A percentile compares a stretch with the other conserved stretches of the same genome.
Conservation (phyloP, 2,888 invertebrate genomes). For the Cephus rjabovi region DNA sequence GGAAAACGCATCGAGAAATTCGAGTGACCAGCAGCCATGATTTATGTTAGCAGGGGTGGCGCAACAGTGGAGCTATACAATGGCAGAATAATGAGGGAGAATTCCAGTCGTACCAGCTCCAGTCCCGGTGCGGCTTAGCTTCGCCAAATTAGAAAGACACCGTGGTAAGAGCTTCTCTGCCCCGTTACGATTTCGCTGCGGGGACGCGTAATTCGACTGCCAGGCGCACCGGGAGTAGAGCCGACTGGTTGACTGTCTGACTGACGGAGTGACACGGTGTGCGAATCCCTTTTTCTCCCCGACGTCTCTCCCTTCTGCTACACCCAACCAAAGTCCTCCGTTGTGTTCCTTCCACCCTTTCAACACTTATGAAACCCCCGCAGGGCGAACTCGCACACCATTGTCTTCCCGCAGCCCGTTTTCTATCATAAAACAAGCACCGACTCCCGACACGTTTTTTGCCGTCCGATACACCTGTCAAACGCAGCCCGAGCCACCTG, state of each 20-base stretch:
- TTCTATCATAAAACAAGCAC: not conserved
- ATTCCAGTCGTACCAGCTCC: slow-evolving; percentile 38
- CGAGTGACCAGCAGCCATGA: slow-evolving; percentile 40
- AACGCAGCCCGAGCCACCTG: slow-evolving; percentile 26
- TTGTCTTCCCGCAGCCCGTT: not conserved
- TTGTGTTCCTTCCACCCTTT: slow-evolving; percentile 22
- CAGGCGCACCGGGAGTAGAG: not conserved
- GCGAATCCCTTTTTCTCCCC: slow-evolving; percentile 24
- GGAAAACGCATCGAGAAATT: slow-evolving; percentile 16
- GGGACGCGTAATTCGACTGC: slow-evolving; percentile 41
- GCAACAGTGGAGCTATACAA: slow-evolving; percentile 49
- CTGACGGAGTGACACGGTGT: slow-evolving; percentile 35
- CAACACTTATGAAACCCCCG: slow-evolving; percentile 18
- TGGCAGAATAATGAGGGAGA: slow-evolving; percentile 64
- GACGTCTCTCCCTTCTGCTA: not conserved
- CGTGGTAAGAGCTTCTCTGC: slow-evolving; percentile 40
- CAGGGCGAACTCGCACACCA: not conserved
- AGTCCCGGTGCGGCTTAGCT: slow-evolving; percentile 51
- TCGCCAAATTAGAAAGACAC: slow-evolving; percentile 55
- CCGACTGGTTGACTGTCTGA: slow-evolving; percentile 32
- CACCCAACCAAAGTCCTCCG: not conserved
- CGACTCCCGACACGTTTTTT: not conserved
- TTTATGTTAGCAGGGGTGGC: slow-evolving; percentile 53
- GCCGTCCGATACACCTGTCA: slow-evolving; percentile 37
- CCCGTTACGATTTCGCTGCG: slow-evolving; percentile 42